phyloP scores from a whole-genome alignment of 2,113 vertebrate species.

The Cebidichthys violaceus region DNA sequence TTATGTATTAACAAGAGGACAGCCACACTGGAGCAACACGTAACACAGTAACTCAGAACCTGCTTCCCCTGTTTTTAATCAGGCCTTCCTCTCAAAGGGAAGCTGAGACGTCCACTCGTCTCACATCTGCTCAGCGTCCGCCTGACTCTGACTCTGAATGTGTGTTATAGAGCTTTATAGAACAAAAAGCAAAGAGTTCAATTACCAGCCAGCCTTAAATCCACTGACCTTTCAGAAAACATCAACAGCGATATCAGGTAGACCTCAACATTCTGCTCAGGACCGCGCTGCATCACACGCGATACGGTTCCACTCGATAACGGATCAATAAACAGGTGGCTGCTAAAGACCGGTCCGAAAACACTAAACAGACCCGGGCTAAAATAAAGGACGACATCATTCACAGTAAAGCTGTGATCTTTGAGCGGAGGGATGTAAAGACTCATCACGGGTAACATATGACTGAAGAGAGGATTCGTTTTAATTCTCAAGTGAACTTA shows the following conservation, averaged over 20 bases:
- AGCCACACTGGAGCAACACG: background rate
- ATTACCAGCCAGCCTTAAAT: slow-evolving; percentile 57
- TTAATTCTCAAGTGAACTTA: too few species aligned
- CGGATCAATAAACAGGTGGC: background rate
- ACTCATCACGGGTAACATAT: background rate
- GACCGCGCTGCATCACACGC: slow-evolving; percentile 12
- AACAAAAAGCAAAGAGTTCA: slow-evolving; percentile 54
- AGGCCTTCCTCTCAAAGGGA: background rate
- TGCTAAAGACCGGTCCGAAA: background rate
- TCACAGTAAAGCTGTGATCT: too few species aligned
- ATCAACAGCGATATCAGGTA: slow-evolving; percentile 35
- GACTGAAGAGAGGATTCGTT: background rate
- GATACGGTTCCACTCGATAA: slow-evolving; percentile 7
- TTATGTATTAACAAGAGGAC: background rate
- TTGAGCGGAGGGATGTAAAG: background rate
- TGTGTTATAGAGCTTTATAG: slow-evolving; percentile 20
- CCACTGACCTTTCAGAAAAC: slow-evolving; percentile 55
- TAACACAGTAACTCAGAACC: background rate
- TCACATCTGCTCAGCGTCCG: background rate
- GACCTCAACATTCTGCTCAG: slow-evolving; percentile 6
- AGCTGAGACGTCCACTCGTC: background rate
- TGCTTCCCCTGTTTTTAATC: background rate
- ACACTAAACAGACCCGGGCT: background rate
- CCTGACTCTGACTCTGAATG: slow-evolving; percentile 7
- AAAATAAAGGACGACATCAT: background rate